A percentile compares a stretch with the other conserved stretches of the same genome.
phyloP scores from a whole-genome alignment of 2,888 invertebrate species.

The Temnothorax rugatulus region DNA sequence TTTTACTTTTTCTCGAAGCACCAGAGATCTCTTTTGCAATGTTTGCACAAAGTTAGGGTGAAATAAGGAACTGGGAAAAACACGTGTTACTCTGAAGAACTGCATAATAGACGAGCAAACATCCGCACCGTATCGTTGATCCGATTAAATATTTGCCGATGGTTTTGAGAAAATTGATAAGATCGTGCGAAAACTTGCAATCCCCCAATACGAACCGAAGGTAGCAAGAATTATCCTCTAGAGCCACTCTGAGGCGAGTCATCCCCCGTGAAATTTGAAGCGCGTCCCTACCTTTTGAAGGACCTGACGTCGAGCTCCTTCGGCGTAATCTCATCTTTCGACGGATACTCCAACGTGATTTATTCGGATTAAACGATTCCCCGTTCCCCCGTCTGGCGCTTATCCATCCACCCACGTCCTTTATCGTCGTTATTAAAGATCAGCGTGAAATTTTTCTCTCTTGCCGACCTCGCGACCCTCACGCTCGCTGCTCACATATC shows the following conservation, averaged over 20 bases:
- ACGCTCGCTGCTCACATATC: not conserved
- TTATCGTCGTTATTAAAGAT: conserved; percentile 69
- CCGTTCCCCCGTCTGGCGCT: not conserved
- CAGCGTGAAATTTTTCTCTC: conserved; percentile 62
- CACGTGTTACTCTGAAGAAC: not conserved
- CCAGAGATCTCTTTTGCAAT: not conserved
- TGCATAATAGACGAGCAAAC: conserved; percentile 20
- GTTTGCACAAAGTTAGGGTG: not conserved
- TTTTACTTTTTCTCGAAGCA: not conserved
- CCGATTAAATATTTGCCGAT: conserved; percentile 46
- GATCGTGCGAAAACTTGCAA: conserved; percentile 30
- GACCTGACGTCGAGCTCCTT: conserved; percentile 23
- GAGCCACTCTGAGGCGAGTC: conserved; percentile 58
- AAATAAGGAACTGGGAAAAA: not conserved
- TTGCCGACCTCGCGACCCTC: conserved; percentile 31
- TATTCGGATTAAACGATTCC: conserved; percentile 72
- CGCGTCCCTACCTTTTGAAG: conserved; percentile 38
- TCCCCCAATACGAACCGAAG: conserved; percentile 13
- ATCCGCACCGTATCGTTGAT: conserved; percentile 17
- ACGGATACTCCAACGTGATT: conserved; percentile 69
- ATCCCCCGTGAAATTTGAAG: conserved; percentile 74
- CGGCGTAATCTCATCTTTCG: conserved; percentile 70
- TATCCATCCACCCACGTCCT: conserved; percentile 46
- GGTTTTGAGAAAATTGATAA: conserved; percentile 35
- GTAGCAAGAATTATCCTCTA: conserved; percentile 49